A percentile compares a stretch with the other conserved stretches of the same genome.
These are phyloP conservation scores for Lasioglossum calceatum DNA, from an alignment of 2,888 invertebrate genomes.

Conservation along the genomic window DNA sequence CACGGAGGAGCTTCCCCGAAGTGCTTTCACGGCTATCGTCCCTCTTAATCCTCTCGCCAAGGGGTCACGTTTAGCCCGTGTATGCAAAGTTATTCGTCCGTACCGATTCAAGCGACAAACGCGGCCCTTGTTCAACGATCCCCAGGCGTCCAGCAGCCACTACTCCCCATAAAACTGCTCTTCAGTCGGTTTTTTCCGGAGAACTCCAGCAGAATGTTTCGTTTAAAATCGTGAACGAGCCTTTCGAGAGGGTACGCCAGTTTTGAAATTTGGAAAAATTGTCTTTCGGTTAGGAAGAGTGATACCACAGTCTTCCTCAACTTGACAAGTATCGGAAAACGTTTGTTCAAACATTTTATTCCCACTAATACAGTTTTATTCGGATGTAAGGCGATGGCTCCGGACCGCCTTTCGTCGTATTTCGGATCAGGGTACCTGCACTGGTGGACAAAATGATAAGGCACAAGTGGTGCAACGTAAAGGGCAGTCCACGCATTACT, in stretches of 20 bases:
- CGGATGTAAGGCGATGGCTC: no score
- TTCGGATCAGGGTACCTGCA: no score
- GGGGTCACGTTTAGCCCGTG: constrained; percentile 57
- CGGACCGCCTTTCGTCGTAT: no score
- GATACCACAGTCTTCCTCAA: no score
- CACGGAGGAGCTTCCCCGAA: constrained; percentile 50
- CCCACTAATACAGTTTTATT: no score
- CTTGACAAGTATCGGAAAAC: no score
- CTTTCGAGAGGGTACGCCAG: not conserved
- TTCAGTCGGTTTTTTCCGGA: not conserved
- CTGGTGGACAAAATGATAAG: no score
- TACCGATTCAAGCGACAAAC: constrained; percentile 53
- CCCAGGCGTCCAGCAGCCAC: not conserved
- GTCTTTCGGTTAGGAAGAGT: no score
- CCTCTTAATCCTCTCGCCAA: constrained; percentile 69
- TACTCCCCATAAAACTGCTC: constrained; percentile 2
- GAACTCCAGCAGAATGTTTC: not conserved
- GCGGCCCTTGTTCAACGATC: constrained; percentile 22
- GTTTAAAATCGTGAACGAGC: not conserved
- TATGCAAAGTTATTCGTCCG: constrained; percentile 56
- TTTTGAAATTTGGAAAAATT: not conserved
- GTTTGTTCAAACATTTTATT: no score
- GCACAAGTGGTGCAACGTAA: no score
- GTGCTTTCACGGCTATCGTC: constrained; percentile 70
- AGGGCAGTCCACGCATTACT: no score